These are phyloP conservation scores for Dolomedes plantarius DNA, from an alignment of 2,888 invertebrate species.

Conservation along the genomic window DNA sequence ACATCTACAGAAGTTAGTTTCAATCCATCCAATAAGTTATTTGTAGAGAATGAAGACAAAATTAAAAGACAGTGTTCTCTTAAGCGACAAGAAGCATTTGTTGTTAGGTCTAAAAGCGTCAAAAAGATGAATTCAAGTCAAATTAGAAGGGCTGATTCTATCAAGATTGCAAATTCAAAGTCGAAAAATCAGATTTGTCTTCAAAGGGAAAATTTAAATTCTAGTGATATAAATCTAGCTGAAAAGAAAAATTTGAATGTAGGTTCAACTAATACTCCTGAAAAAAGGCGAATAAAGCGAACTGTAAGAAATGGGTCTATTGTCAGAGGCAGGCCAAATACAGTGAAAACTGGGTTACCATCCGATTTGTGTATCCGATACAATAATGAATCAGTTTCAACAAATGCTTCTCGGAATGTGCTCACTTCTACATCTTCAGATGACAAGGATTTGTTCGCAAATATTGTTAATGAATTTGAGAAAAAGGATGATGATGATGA, in stretches of 20 bases:
- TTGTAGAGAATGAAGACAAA: background rate
- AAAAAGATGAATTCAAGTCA: background rate
- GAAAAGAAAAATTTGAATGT: background rate
- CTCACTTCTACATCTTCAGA: background rate
- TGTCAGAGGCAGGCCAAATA: slow-evolving; percentile 78
- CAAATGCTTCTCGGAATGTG: background rate
- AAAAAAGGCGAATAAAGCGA: background rate
- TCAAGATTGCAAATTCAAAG: background rate
- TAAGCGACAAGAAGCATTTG: slow-evolving; percentile 44
- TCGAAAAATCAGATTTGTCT: background rate
- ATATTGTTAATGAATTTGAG: background rate
- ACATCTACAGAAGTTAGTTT: background rate
- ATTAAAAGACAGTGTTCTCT: background rate
- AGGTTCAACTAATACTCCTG: background rate
- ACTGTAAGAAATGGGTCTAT: slow-evolving; percentile 41
- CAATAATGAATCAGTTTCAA: slow-evolving; percentile 25
- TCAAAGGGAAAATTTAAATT: background rate
- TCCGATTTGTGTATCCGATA: slow-evolving; percentile 80
- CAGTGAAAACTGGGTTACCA: slow-evolving; percentile 86
- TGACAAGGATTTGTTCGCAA: slow-evolving; percentile 1
- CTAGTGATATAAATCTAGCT: too few relatives aligned
- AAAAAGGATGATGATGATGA: background rate
- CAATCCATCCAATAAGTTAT: too few relatives aligned
- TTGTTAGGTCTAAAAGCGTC: slow-evolving; percentile 7
- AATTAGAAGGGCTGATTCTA: background rate